Percentiles rank a stretch among this genome's conserved stretches.
phyloP scores from a whole-genome alignment of 2,888 invertebrate species.

The Chydorus sphaericus region DNA sequence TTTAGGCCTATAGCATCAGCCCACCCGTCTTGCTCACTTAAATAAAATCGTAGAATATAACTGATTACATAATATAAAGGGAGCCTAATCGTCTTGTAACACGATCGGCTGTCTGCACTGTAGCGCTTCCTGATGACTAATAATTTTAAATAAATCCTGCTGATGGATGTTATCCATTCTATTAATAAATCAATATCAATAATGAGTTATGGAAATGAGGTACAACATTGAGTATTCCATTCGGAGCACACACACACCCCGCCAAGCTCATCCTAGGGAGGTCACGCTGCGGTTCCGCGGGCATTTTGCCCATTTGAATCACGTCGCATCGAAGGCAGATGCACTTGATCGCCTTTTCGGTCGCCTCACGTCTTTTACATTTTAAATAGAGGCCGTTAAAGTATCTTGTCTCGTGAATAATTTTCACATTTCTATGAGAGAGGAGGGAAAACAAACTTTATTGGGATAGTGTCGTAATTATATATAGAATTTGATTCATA shows the following conservation, averaged over 20 bases:
- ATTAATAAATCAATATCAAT: conserved; percentile 7
- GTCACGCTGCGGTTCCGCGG: neutral
- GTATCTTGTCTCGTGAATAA: neutral
- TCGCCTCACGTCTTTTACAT: too few species aligned
- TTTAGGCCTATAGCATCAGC: too few species aligned
- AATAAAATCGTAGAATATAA: too few species aligned
- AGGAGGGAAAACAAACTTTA: neutral
- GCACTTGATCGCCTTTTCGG: conserved; percentile 10
- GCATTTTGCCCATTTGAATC: neutral
- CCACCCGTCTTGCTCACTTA: too few species aligned
- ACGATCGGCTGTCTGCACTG: too few species aligned
- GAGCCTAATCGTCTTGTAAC: too few species aligned
- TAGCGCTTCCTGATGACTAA: too few species aligned
- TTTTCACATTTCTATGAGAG: neutral
- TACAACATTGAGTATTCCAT: neutral
- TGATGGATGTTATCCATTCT: too few species aligned
- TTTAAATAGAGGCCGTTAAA: neutral
- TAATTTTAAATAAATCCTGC: too few species aligned
- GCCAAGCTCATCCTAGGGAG: neutral
- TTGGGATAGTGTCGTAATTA: too few species aligned
- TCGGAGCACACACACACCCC: neutral
- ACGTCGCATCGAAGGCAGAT: conserved; percentile 9
- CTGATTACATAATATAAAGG: too few species aligned
- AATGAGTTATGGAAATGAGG: conserved; percentile 5
- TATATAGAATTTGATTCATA: too few species aligned